Conservation (phyloP, 64 coral and sea anemone genomes). For the Hydrozoanthus tunicans region DNA sequence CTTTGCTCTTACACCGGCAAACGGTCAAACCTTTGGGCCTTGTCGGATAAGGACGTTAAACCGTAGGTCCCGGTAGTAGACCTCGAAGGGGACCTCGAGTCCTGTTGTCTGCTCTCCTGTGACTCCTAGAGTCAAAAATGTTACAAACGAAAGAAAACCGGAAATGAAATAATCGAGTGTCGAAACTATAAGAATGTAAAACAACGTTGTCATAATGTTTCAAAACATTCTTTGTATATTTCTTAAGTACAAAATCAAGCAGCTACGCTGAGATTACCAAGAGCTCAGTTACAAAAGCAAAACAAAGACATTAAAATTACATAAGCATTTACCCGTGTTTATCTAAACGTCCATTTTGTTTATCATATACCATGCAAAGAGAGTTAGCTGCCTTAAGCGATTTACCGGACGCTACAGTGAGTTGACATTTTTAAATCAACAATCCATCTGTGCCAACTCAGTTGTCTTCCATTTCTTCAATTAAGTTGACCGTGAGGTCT, state of each 20-base stretch:
- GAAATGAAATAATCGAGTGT: too few relatives aligned
- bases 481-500: conserved; percentile 12
- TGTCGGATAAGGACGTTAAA: too few relatives aligned
- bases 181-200: background rate
- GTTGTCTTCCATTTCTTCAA: background rate
- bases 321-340: conserved; percentile 26
- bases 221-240: background rate
- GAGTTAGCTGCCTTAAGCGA: background rate
- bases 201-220: background rate
- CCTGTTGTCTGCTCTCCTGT: too few relatives aligned
- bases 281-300: background rate
- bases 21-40: too few relatives aligned
- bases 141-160: too few relatives aligned
- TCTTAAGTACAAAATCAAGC: background rate
- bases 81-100: too few relatives aligned
- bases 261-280: background rate
- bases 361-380: conserved; percentile 44
- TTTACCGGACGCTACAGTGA: background rate
- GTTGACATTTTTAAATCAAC: background rate
- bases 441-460: background rate
- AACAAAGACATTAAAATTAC: conserved; percentile 13
- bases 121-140: too few relatives aligned
- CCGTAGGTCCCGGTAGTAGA: too few relatives aligned
- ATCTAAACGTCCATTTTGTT: background rate
- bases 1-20: too few relatives aligned